phyloP scores from a whole-genome alignment of 2,113 vertebrate species.

The Charadrius vociferus region DNA sequence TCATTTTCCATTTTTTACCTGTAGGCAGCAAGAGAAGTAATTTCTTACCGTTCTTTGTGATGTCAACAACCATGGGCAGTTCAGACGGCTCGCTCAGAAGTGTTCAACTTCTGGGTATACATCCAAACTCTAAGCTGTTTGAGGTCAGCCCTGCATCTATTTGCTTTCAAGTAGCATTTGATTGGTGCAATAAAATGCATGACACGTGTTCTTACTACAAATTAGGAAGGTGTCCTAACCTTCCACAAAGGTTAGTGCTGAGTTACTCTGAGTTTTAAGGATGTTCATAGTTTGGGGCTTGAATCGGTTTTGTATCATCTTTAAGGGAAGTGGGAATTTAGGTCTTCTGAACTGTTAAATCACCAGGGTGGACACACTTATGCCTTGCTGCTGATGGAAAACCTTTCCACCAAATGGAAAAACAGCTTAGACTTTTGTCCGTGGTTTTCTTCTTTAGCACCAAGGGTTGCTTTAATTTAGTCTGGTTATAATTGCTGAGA shows the following conservation, averaged over 20 bases:
- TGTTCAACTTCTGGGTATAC: not conserved
- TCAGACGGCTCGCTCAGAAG: not conserved
- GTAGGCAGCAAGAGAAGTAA: not conserved
- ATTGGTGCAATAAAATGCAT: not conserved
- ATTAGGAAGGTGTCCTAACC: not conserved
- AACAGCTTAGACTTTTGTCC: not conserved
- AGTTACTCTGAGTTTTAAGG: not conserved
- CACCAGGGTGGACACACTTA: fast-evolving
- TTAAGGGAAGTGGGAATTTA: not conserved
- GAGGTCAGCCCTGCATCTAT: not conserved
- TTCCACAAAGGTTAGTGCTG: not conserved
- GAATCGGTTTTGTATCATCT: not conserved
- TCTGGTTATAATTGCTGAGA: not conserved
- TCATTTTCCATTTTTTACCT: not conserved
- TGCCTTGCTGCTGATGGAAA: not conserved
- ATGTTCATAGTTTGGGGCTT: not conserved
- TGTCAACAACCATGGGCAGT: not conserved
- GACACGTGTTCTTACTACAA: not conserved
- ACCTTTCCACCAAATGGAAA: not conserved
- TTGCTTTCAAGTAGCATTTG: not conserved
- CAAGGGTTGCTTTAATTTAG: not conserved
- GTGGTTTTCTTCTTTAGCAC: not conserved
- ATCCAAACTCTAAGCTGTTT: not conserved
- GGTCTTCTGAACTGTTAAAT: not conserved
- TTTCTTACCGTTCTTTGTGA: not conserved